Base-by-base conservation (phyloP, 2,888 invertebrate species). In the Scaptomyza caliginosa region DNA sequence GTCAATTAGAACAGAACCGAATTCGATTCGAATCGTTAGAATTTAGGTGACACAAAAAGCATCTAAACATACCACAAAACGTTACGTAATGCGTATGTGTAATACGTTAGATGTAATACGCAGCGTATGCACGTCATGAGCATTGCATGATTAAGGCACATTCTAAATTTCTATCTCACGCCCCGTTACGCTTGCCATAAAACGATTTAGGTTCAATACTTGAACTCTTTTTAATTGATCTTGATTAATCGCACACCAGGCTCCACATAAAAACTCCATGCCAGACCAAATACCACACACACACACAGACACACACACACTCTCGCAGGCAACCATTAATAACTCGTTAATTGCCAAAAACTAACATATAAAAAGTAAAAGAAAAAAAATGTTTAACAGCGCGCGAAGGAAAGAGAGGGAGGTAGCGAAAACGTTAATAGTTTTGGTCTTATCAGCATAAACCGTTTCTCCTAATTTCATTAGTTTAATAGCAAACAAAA, bases 221-320 rank as follows among this genome's bases (percentile, higher is more conserved):
- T 81, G 86, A 81, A 81, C 80, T 81, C 80, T 85, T 79, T 81
- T 81, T 81, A 81, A 81, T 81, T 81, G 86, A 86, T 83, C 86
- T 81, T 81, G 80, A 81, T 81, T 85, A 81, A 81, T 81, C 80
- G 83, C 80, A 79, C 77, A 85, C 60, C 75, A 70, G 75, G 70
- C 73, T 56, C 48, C 66, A n/a, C n/a, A 60, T 49, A 65, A 40
- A 74, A 60, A 56, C 72, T 74, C 63, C 66, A 39, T 10, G 39
- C 46, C 50, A 43, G 23, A 21, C 60, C 52, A 26, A 64, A 39
- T 73, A 68, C 75, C 32, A 32, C 32, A 32, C 28, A n/a, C n/a
- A n/a, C n/a, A n/a, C n/a, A n/a, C n/a, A n/a, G n/a, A n/a, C n/a
- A n/a, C n/a, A n/a, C 72, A 78, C 75, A 73, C 60, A 63, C 67